Conservation (phyloP, 1,140 invertebrate genomes). For the Asbolus verrucosus region DNA sequence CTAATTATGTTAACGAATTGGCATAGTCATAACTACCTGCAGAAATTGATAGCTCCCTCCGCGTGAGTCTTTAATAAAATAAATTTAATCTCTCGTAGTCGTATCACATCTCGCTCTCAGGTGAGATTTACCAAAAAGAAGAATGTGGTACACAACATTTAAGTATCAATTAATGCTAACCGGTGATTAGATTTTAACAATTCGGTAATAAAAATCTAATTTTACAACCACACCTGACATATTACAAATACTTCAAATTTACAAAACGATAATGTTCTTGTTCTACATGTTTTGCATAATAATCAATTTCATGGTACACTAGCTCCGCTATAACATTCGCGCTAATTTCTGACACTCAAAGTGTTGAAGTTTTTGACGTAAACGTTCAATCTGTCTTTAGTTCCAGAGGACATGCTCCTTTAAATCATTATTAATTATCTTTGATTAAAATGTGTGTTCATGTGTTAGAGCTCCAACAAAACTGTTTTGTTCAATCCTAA, state of each 20-base stretch:
- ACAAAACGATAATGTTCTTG: too few species aligned
- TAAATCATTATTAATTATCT: too few species aligned
- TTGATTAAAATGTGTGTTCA: too few species aligned
- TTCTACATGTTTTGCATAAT: neutral
- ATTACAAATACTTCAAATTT: neutral
- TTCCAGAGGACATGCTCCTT: too few species aligned
- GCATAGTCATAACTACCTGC: neutral
- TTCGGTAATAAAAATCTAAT: neutral
- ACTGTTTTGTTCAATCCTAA: too few species aligned
- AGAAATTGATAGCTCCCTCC: constrained; percentile 20
- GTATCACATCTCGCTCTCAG: too few species aligned
- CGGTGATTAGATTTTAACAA: constrained; percentile 3
- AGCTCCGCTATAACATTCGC: neutral
- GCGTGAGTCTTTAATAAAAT: constrained; percentile 20
- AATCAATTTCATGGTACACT: constrained; percentile 19
- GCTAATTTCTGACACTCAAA: constrained; percentile 1
- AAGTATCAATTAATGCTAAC: neutral
- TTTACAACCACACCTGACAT: too few species aligned
- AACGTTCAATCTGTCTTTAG: too few species aligned
- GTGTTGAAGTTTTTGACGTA: neutral
- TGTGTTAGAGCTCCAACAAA: too few species aligned
- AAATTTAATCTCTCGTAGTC: neutral
- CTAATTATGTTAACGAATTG: constrained; percentile 13
- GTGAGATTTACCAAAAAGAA: too few species aligned
- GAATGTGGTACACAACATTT: too few species aligned